phyloP scores from a whole-genome alignment of 2,797 vertebrate genomes.

The Chiropotes sagulatus region DNA sequence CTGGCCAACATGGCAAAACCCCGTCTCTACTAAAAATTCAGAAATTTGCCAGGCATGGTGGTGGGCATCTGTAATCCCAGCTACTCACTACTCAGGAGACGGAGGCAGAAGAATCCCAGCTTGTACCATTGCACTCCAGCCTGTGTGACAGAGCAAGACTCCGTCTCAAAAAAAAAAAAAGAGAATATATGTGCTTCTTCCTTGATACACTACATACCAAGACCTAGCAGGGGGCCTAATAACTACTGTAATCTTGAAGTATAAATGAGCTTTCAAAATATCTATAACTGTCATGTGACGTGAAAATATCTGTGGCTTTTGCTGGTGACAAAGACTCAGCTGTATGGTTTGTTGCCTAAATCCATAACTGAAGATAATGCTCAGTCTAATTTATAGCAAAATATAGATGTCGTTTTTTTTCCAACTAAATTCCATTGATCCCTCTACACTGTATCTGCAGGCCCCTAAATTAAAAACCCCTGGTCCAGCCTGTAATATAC shows the following conservation, averaged over 20 bases:
- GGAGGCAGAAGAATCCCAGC: background rate
- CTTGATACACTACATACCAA: background rate
- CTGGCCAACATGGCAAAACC: background rate
- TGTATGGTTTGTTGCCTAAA: background rate
- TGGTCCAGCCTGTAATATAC: background rate
- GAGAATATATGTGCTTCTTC: background rate
- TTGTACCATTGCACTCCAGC: background rate
- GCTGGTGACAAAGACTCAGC: background rate
- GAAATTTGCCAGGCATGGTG: background rate
- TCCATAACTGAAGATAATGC: background rate
- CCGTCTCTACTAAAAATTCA: background rate
- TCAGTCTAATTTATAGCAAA: background rate
- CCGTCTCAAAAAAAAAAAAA: background rate
- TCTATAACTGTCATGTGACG: background rate
- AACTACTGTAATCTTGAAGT: background rate
- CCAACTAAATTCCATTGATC: background rate
- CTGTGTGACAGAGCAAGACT: background rate
- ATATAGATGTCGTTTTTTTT: background rate
- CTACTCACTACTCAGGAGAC: too few relatives aligned
- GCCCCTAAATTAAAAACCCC: background rate
- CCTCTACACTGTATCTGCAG: background rate
- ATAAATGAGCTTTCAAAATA: background rate
- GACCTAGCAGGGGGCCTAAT: background rate
- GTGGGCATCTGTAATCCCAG: background rate
- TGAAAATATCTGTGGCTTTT: background rate